Percentiles rank a stretch among this genome's conserved stretches.
phyloP scores from a whole-genome alignment of 2,888 invertebrate species.

The Argyra leucocephala region DNA sequence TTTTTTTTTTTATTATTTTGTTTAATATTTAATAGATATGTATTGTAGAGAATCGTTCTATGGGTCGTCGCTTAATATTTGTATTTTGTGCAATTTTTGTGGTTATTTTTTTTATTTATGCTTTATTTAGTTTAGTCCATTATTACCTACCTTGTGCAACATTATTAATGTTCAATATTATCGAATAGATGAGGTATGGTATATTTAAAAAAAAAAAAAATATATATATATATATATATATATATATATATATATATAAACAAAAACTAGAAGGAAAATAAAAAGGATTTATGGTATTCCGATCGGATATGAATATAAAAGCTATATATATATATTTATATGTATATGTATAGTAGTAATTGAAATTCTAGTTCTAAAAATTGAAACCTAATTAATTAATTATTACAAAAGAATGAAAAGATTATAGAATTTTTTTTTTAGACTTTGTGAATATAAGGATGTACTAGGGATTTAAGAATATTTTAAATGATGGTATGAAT shows the following conservation, averaged over 20 bases:
- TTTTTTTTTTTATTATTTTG: no score
- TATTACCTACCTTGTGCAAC: not conserved
- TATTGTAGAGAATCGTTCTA: no score
- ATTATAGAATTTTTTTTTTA: not conserved
- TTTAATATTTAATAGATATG: no score
- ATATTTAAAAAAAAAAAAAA: not conserved
- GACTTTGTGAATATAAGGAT: no score
- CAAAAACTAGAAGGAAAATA: not conserved
- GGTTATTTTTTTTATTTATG: not conserved
- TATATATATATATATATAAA: no score
- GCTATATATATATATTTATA: no score
- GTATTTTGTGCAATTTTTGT: not conserved
- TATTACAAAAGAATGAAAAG: not conserved
- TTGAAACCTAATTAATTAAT: constrained; percentile 3
- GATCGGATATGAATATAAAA: not conserved
- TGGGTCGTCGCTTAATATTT: no score
- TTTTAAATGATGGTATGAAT: not conserved
- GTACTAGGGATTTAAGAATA: no score
- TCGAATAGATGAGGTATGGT: not conserved
- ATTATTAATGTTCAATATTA: not conserved
- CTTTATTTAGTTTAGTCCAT: not conserved
- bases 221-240: no score
- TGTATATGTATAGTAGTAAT: not conserved
- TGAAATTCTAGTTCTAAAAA: not conserved
- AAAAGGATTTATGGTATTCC: not conserved